Evolutionary conservation across 2,113 vertebrate genomes (phyloP).

Genomic region (Onychostruthus taczanowskii): DNA sequence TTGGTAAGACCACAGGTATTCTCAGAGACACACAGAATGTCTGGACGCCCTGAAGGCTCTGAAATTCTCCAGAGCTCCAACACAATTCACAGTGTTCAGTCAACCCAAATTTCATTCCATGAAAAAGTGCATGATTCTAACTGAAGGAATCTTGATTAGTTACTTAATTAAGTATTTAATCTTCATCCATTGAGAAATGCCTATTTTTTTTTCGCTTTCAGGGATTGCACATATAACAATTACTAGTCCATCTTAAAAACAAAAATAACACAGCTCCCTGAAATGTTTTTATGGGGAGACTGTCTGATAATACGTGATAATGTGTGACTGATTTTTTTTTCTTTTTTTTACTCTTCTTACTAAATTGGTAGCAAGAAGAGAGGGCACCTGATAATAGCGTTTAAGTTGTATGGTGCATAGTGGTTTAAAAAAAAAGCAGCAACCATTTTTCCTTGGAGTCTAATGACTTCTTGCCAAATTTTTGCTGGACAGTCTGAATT

Average conservation of each 20-base stretch:
- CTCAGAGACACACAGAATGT: rapidly evolving
- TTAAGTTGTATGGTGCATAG: neutral
- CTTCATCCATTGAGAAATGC: neutral
- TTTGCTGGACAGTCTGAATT: neutral
- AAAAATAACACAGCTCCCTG: neutral
- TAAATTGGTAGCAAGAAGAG: neutral
- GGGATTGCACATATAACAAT: neutral
- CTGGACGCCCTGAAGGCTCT: neutral
- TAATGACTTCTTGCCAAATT: neutral
- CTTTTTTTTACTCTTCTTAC: neutral
- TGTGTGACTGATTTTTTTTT: neutral
- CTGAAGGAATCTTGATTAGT: neutral
- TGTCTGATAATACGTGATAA: neutral
- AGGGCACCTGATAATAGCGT: neutral
- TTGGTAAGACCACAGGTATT: neutral
- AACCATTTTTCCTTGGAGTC: neutral
- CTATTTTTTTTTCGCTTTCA: neutral
- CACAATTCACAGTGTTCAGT: neutral
- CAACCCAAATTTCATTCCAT: neutral
- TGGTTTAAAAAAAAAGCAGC: neutral
- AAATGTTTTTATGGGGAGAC: neutral
- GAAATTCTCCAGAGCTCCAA: neutral
- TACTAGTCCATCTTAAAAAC: neutral
- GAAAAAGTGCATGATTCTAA: neutral
- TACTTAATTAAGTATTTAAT: neutral